Evolutionary conservation across 2,113 vertebrate species (phyloP).

Genomic region (Siniperca knerii): DNA sequence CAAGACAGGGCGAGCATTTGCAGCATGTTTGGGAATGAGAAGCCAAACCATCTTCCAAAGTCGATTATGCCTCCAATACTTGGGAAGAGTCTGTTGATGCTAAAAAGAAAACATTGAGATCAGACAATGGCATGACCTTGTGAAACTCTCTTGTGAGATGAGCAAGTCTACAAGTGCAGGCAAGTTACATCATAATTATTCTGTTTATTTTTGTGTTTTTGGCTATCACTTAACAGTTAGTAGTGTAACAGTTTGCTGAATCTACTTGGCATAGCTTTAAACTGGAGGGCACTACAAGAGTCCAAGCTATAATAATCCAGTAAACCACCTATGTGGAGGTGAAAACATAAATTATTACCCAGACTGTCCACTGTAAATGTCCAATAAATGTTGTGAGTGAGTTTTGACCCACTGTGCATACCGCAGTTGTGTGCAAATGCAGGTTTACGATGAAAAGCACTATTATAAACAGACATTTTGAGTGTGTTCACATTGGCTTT

Average conservation of each 20-base stretch:
- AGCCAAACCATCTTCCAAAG: constrained; percentile 93
- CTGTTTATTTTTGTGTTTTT: not conserved
- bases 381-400: no score
- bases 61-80: constrained; percentile 84
- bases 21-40: constrained; percentile 90
- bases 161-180: not conserved
- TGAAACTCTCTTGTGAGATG: no score
- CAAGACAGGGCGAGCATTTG: constrained; percentile 86
- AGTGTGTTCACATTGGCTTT: not conserved
- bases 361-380: no score
- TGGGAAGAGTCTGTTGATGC: constrained; percentile 82
- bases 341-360: no score
- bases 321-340: no score
- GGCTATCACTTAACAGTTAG: not conserved
- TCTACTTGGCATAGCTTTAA: not conserved
- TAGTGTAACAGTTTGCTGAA: not conserved
- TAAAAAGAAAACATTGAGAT: not conserved
- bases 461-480: not conserved
- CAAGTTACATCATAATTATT: not conserved
- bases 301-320: no score
- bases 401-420: no score
- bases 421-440: no score
- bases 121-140: not conserved
- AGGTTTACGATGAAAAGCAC: no score
- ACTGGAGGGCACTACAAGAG: not conserved